These are phyloP conservation scores for Pyrrhia umbra DNA, from an alignment of 2,888 invertebrate species.

Conservation along the genomic window DNA sequence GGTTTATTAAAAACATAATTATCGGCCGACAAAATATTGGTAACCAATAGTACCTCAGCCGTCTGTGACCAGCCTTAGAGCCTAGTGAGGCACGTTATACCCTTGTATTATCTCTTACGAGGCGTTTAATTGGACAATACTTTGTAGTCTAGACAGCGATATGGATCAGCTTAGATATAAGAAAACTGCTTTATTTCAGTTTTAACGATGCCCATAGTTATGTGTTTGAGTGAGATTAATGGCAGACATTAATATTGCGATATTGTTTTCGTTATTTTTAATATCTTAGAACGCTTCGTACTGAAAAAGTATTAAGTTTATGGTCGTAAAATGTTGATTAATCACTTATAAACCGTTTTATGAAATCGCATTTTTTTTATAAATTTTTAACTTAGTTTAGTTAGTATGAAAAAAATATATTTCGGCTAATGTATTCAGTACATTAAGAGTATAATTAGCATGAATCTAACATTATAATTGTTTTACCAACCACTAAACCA, in stretches of 20 bases:
- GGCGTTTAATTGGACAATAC: conserved; percentile 41
- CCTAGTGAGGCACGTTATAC: not conserved
- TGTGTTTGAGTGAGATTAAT: conserved; percentile 30
- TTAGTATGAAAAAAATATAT: not conserved
- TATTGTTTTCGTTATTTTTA: conserved; percentile 18
- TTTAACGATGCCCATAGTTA: conserved; percentile 32
- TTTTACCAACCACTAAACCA: not conserved
- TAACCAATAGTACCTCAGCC: not conserved
- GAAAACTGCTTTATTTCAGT: conserved; percentile 32
- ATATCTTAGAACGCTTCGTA: not conserved
- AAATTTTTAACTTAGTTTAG: not conserved
- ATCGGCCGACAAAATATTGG: not conserved
- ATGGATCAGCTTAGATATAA: conserved; percentile 27
- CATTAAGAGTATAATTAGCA: too few relatives aligned
- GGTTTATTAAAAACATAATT: not conserved
- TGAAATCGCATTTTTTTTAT: not conserved
- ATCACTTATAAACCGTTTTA: not conserved
- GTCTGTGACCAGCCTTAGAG: not conserved
- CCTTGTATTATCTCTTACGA: not conserved
- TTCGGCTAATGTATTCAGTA: too few relatives aligned
- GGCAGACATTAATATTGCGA: conserved; percentile 32
- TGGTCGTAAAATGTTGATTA: not conserved
- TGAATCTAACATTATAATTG: too few relatives aligned
- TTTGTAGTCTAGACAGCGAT: conserved; percentile 49
- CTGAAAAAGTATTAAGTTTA: not conserved